These are phyloP conservation scores for Anisognathus igniventris DNA, from an alignment of 2,797 vertebrate species.

Conservation along the genomic window DNA sequence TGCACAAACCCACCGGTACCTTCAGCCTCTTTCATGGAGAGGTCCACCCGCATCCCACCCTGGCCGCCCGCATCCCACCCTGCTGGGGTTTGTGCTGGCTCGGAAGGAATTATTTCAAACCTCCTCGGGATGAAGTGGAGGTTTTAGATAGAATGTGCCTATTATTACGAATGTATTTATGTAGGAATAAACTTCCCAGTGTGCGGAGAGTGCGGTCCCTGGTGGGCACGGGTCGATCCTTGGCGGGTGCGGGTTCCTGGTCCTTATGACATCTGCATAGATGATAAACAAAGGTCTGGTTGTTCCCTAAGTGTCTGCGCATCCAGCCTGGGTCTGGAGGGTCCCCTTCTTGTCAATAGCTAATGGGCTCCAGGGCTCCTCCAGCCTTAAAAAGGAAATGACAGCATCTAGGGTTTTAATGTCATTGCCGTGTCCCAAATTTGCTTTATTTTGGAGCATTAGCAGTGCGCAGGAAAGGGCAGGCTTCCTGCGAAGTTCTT, in stretches of 20 bases:
- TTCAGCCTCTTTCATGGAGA: not conserved
- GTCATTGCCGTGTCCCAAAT: not conserved
- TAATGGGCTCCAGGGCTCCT: conserved; percentile 27
- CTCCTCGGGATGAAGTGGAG: not conserved
- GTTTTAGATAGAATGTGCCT: not conserved
- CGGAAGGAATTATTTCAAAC: not conserved
- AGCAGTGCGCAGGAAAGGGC: not conserved
- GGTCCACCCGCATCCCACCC: not conserved
- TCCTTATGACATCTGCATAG: not conserved
- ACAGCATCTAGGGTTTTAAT: not conserved
- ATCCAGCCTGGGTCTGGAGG: not conserved
- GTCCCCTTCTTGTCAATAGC: conserved; percentile 44
- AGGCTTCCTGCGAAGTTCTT: not conserved
- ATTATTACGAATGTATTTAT: accelerated
- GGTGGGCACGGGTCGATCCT: not conserved
- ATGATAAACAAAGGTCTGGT: conserved; percentile 54
- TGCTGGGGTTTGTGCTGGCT: not conserved
- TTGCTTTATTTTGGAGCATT: not conserved
- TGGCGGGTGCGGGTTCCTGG: not conserved
- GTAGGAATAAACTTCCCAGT: not conserved
- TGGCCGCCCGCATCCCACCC: not conserved
- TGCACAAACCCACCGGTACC: not conserved
- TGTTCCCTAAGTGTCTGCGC: conserved; percentile 23
- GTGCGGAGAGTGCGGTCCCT: not conserved
- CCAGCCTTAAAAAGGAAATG: conserved; percentile 64